Conservation (phyloP, 1,140 invertebrate species). For the Zaprionus taronus region DNA sequence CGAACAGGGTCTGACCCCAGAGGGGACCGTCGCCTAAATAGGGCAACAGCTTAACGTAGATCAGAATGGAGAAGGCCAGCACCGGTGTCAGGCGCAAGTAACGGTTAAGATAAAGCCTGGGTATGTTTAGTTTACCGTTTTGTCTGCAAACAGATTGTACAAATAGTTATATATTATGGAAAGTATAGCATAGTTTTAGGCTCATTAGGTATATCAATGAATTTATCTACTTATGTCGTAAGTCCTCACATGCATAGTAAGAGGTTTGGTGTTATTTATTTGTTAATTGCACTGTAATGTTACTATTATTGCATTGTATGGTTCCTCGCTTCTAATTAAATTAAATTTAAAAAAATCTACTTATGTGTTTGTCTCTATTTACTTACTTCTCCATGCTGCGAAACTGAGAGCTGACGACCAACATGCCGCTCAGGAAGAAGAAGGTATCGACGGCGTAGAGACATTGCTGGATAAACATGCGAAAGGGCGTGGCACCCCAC, state of each 20-base stretch:
- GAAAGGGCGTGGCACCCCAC: background rate
- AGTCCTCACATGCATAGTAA: no score
- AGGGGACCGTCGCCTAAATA: conserved; percentile 57
- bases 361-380: background rate
- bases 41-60: conserved; percentile 55
- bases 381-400: conserved; percentile 87
- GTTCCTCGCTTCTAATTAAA: no score
- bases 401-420: conserved; percentile 86
- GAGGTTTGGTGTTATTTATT: no score
- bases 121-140: conserved; percentile 68
- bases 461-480: conserved; percentile 84
- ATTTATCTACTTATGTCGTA: no score
- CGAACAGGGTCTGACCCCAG: conserved; percentile 58
- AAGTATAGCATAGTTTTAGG: background rate
- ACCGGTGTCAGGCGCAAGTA: conserved; percentile 73
- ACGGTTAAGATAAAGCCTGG: conserved; percentile 73
- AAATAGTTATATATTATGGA: background rate
- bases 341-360: no score
- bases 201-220: background rate
- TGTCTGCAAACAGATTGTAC: conserved; percentile 21
- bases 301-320: no score
- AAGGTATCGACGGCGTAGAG: conserved; percentile 95
- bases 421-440: conserved; percentile 91
- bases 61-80: conserved; percentile 54
- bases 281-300: no score